Conservation (phyloP, 1,140 invertebrate genomes). For the Delia radicum region DNA sequence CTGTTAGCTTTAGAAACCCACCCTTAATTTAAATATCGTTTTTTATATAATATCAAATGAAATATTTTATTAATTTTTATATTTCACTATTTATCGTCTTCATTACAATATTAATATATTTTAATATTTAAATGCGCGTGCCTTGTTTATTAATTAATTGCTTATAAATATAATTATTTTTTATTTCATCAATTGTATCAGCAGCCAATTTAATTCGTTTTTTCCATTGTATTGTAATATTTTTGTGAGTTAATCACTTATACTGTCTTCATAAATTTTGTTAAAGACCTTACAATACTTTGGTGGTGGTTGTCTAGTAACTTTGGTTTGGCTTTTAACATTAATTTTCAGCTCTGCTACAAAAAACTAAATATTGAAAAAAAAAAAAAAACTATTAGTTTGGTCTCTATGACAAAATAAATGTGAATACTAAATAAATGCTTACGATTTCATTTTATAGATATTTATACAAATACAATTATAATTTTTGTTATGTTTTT, state of each 20-base stretch:
- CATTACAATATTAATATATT: neutral
- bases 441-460: neutral
- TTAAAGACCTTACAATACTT: neutral
- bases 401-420: neutral
- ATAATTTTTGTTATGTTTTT: neutral
- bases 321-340: neutral
- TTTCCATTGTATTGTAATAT: neutral
- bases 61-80: too few relatives aligned
- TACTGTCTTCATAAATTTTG: neutral
- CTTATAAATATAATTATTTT: neutral
- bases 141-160: neutral
- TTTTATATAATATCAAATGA: too few relatives aligned
- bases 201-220: neutral
- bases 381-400: neutral
- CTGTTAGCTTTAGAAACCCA: too few relatives aligned
- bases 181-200: neutral
- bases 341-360: neutral
- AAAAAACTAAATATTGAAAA: neutral
- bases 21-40: too few relatives aligned
- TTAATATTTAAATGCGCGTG: neutral
- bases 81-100: too few relatives aligned
- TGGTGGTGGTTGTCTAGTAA: too few relatives aligned
- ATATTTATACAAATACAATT: too few relatives aligned
- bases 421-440: neutral
- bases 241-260: neutral